Base-by-base conservation (phyloP, 2,888 invertebrate species). In the Caenorhabditis sinica region DNA sequence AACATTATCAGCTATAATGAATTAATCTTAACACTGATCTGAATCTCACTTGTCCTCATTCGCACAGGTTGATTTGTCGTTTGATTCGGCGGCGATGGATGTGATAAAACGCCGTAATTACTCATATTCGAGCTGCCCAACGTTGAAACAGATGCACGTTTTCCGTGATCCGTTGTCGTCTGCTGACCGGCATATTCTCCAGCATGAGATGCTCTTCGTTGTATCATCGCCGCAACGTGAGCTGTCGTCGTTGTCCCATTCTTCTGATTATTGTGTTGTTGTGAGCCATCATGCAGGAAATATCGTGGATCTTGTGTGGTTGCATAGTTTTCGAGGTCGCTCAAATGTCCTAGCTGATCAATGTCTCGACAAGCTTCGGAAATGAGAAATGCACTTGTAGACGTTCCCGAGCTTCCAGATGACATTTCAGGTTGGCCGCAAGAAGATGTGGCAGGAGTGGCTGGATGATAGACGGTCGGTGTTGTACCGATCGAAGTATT, bases 271-370 rank as follows among this genome's bases (percentile, higher is more conserved):
- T 60, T 33, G 9, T 25, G 28, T 20, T 20, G 2, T 43, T 33
- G 43, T 17, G n/a, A n/a, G n/a, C 43, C 33, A n/a, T 77, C 77
- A 43, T 79, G 79, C 11, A 79, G 6, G 23, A 79, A 79, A 23
- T 79, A 79, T 63, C 79, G 58, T 1, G 61, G 40, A 30, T 77
- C 77, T 17, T 69, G 80, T n/a, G 73, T 30, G 4, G 45, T 56
- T 28, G 86, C 87, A 60, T 86, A 87, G 53, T 85, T 88, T 25
- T 91, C 90, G 36, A 91, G 82, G 53, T 90, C 90, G 20, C 81
- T 85, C 28, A 56, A 25, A 56, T 56, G 56, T n/a, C 90, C 90
- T 0, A 91, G 83, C 77, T 89, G 90, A 74, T 90, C 90, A 36
- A 84, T 81, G 25, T 81, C 84, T 60, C 77, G 77, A 49, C 80